Base-by-base conservation (phyloP, 2,113 vertebrate genomes). In the Burhinus bistriatus region DNA sequence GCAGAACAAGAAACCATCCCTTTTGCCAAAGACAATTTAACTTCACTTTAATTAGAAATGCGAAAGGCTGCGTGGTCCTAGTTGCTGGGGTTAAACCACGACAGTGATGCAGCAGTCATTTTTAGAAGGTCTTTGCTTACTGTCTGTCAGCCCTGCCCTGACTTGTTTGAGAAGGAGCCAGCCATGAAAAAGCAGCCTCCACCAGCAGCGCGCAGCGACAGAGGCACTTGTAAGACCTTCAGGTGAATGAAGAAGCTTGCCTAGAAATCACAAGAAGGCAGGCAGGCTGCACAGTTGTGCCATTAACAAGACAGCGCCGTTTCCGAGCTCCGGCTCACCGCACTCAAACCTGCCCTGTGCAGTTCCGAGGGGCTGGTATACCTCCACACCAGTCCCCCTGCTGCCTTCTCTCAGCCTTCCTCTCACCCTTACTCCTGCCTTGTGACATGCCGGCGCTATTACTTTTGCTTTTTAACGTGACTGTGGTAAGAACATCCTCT, bases 61-160 rank as follows among this genome's bases (percentile, higher is more conserved):
- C 0, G 2, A 76, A 22, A 66, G 20, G 42, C 42, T 34, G 64
- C 9, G 6, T 9, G 19, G 64, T 15, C 42, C 64, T 32, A 8
- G 30, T 22, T 66, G 64, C 20, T 66, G 30, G 42, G 64, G 30
- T 66, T 45, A 66, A 66, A 66, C 20, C 64, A 66, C 14, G 5
- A 44, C 27, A 66, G 42, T 13, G 6, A 45, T 15, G 64, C 40
- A 32, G 40, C 57, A 45, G 23, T 34, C 0, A 0, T 38, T 68
- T 89, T 57, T 7, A 68, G 52, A 65, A 64, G 83, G 40, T 21
- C 78, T 91, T 84, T 54, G 47, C 70, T 45, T 58, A 52, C 23
- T 72, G 88, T 38, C 79, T 83, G 52, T 57, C 75, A 71, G 75
- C 22, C 51, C 38, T 95, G 84, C 55, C 81, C 84, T 65, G 69